A percentile compares a stretch with the other conserved stretches of the same genome.
Evolutionary conservation across 1,140 invertebrate species (phyloP).

Genomic region (Cydia pomonella): DNA sequence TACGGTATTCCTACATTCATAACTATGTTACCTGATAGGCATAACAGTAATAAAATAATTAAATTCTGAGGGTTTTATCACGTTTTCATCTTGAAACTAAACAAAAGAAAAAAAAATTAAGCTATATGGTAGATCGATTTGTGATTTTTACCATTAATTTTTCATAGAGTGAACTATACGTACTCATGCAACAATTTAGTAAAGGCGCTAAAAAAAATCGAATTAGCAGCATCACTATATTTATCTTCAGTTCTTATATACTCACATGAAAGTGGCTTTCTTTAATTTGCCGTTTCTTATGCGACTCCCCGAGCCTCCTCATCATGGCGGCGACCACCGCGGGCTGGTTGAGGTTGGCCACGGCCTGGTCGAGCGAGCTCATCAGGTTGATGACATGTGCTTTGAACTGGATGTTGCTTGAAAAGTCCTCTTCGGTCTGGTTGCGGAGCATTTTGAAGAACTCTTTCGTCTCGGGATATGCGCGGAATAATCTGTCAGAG

Average conservation of each 20-base stretch:
- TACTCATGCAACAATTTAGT: too few species aligned
- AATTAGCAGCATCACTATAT: too few species aligned
- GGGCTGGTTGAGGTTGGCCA: constrained; percentile 84
- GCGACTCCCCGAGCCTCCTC: constrained; percentile 83
- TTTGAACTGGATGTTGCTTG: constrained; percentile 82
- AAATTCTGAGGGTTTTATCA: too few species aligned
- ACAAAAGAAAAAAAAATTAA: too few species aligned
- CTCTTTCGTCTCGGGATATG: constrained; percentile 83
- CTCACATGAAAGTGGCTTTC: constrained; percentile 81
- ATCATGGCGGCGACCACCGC: constrained; percentile 84
- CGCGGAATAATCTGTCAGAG: constrained; percentile 83
- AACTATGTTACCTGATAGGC: too few species aligned
- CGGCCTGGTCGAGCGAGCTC: constrained; percentile 82
- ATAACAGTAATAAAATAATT: too few species aligned
- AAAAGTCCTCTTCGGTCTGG: constrained; percentile 80
- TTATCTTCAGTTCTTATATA: not conserved
- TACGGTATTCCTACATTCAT: too few species aligned
- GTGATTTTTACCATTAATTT: too few species aligned
- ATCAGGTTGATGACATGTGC: constrained; percentile 86
- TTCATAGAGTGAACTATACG: too few species aligned
- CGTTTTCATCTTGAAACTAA: too few species aligned
- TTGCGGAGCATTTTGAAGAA: constrained; percentile 83
- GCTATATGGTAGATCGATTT: too few species aligned
- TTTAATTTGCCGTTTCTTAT: constrained; percentile 80
- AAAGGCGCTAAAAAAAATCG: too few species aligned